phyloP scores from a whole-genome alignment of 2,888 invertebrate species.

The Gastrophysa polygoni region DNA sequence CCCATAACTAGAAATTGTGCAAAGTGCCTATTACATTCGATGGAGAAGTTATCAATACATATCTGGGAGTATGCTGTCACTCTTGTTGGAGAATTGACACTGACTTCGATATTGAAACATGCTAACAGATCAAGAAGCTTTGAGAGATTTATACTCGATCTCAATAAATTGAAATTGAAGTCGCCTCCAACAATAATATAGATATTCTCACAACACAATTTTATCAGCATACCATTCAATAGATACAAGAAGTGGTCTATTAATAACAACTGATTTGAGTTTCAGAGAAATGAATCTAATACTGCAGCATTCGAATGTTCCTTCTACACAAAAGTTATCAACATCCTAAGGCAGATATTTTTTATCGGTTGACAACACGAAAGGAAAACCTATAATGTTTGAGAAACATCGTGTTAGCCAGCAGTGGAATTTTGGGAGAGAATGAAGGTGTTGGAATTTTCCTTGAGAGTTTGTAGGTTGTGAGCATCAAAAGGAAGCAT shows the following conservation, averaged over 20 bases:
- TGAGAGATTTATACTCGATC: neutral
- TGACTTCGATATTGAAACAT: constrained; percentile 5
- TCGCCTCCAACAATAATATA: too few relatives aligned
- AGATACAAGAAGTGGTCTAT: neutral
- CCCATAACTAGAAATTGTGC: neutral
- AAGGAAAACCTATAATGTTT: too few relatives aligned
- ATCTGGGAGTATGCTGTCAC: neutral
- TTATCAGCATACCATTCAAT: neutral
- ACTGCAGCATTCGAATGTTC: neutral
- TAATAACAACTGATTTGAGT: neutral
- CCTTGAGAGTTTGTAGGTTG: too few relatives aligned
- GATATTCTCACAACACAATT: neutral
- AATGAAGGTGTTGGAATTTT: too few relatives aligned
- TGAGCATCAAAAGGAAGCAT: neutral
- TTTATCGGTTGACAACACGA: too few relatives aligned
- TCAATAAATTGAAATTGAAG: neutral
- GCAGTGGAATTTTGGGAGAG: too few relatives aligned
- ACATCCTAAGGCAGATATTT: neutral
- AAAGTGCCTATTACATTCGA: neutral
- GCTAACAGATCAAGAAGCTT: neutral
- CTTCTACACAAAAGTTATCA: constrained; percentile 4
- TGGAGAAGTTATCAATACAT: too few relatives aligned
- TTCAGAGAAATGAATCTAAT: neutral
- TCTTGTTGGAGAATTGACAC: neutral
- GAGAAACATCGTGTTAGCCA: too few relatives aligned